phyloP scores from a whole-genome alignment of 2,888 invertebrate genomes.

The Catocala sponsa region DNA sequence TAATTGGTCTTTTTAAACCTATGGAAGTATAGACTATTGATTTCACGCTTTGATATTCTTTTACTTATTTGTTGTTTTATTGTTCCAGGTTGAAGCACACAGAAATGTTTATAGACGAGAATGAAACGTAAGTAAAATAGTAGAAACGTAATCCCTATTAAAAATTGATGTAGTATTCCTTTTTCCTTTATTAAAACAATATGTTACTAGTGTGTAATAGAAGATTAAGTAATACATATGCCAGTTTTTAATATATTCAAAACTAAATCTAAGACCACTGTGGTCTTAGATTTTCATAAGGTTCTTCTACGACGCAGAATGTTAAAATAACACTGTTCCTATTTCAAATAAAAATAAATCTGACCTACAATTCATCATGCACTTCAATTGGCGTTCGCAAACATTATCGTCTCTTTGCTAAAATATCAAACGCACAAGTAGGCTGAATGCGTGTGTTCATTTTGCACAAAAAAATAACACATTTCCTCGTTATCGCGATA shows the following conservation, averaged over 20 bases:
- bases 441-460: neutral
- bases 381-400: neutral
- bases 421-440: neutral
- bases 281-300: too few species aligned
- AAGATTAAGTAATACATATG: too few species aligned
- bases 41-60: neutral
- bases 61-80: conserved; percentile 42
- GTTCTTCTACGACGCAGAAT: too few species aligned
- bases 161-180: too few species aligned
- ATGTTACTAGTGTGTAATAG: too few species aligned
- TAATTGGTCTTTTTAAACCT: neutral
- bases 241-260: too few species aligned
- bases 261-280: too few species aligned
- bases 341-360: too few species aligned
- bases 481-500: neutral
- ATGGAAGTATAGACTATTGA: neutral
- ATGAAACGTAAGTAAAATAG: conserved; percentile 80
- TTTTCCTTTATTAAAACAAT: too few species aligned
- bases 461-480: neutral
- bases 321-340: too few species aligned
- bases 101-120: conserved; percentile 87
- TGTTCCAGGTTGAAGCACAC: conserved; percentile 80
- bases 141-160: too few species aligned
- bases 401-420: neutral
- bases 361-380: neutral